These are phyloP conservation scores for Crenichthys baileyi DNA, from an alignment of 2,797 vertebrate genomes.

Conservation along the genomic window DNA sequence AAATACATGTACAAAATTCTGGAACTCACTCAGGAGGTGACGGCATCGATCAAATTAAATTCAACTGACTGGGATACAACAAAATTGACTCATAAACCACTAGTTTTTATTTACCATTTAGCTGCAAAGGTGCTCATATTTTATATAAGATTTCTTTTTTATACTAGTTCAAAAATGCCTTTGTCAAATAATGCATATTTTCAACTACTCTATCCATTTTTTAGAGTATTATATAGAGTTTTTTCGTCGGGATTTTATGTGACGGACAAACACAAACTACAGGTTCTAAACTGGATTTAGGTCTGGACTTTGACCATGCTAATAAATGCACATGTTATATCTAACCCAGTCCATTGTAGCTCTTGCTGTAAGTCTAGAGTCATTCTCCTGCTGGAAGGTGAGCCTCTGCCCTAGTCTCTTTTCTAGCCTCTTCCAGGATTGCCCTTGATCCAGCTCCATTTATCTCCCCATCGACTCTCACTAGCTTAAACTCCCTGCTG, in stretches of 20 bases:
- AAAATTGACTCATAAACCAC: constrained; percentile 2
- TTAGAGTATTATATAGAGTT: not conserved
- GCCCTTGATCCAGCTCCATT: not conserved
- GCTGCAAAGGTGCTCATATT: not conserved
- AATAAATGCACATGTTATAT: not conserved
- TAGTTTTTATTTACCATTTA: not conserved
- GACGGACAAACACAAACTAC: not conserved
- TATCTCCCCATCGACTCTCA: not conserved
- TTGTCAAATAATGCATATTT: too few species aligned
- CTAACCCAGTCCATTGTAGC: not conserved
- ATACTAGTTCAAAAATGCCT: not conserved
- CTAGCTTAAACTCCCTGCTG: not conserved
- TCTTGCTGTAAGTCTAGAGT: not conserved
- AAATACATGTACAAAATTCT: constrained; percentile 56
- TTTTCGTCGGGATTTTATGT: not conserved
- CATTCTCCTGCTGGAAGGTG: not conserved
- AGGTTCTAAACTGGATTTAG: not conserved
- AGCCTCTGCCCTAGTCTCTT: not conserved
- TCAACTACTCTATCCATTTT: not conserved
- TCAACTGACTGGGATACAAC: constrained; percentile 16
- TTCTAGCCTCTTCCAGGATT: not conserved
- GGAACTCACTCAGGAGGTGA: constrained; percentile 53
- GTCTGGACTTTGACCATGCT: not conserved
- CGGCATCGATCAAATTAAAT: constrained; percentile 27
- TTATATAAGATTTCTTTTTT: not conserved